Conservation (phyloP, 1,140 invertebrate species). For the Saccostrea cuccullata region DNA sequence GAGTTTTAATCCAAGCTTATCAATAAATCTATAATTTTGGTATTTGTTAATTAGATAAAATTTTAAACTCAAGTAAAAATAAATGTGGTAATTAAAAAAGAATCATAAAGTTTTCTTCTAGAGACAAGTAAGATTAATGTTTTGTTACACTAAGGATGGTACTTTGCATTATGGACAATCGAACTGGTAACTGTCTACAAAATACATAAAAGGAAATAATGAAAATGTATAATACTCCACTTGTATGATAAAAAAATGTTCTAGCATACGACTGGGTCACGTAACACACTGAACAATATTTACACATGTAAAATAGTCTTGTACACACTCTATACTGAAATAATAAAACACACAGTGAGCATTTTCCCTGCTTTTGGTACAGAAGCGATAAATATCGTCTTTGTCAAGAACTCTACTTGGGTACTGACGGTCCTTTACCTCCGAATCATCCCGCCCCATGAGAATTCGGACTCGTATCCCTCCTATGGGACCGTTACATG, state of each 20-base stretch:
- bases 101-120: background rate
- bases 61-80: no score
- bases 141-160: background rate
- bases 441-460: background rate
- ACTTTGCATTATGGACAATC: background rate
- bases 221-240: slow-evolving; percentile 20
- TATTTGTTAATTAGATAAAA: no score
- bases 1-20: background rate
- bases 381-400: slow-evolving; percentile 8
- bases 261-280: slow-evolving; percentile 36
- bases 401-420: background rate
- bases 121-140: background rate
- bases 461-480: background rate
- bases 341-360: slow-evolving; percentile 35
- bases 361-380: slow-evolving; percentile 15
- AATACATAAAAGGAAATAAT: slow-evolving; percentile 3
- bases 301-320: slow-evolving; percentile 21
- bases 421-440: background rate
- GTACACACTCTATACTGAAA: slow-evolving; percentile 27
- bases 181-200: background rate
- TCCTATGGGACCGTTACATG: background rate
- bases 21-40: background rate
- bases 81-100: background rate
- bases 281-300: slow-evolving; percentile 19
- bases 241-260: slow-evolving; percentile 16